Evolutionary conservation across 2,888 invertebrate genomes (phyloP), one percentile per base, ranked within the genome.

Genomic region (Drosophila paramelanica): DNA sequence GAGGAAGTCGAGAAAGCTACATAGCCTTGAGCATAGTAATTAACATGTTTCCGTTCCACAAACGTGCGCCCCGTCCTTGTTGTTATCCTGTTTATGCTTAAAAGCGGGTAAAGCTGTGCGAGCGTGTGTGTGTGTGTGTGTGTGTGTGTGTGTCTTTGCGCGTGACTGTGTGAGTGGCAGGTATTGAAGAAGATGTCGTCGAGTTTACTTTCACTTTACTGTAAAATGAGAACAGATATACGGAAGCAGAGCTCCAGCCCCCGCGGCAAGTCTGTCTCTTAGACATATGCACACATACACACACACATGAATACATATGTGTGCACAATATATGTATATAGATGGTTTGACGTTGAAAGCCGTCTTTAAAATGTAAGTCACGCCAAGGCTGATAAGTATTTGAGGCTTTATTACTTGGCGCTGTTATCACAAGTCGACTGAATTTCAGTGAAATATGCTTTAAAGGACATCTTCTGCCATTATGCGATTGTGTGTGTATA

Each of bases 21-120:
- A 82, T 85, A 88, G 90, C 90, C 90, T 89, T 89, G 89, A 81
- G 90, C 90, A 60, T 76, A 88, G 90, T 88, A 90, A 90, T 90
- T 90, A 90, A 90, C 89, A 90, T 90, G 90, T 84, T 90, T 89
- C 88, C 89, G 81, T 90, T 90, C 76, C 83, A 79, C 53, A 75
- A 84, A 62, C 73, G 67, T 66, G 65, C 55, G 62, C 41, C 52
- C 47, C 50, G 45, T 14, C 53, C 51, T 45, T 53, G 20, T 25
- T 49, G 27, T 53, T 20, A 27, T n/a, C 51, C 67, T 70, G 66
- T 61, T 66, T 73, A 67, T 70, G 71, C 60, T 75, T 73, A 72
- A 77, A 64, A 81, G 77, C 59, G 66, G 64, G 55, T 51, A 56
- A 68, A 46, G 58, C 60, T 65, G 51, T 52, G 55, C 51, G 38